Evolutionary conservation across 2,888 invertebrate species (phyloP).

Genomic region (Melinopterus prodromus): DNA sequence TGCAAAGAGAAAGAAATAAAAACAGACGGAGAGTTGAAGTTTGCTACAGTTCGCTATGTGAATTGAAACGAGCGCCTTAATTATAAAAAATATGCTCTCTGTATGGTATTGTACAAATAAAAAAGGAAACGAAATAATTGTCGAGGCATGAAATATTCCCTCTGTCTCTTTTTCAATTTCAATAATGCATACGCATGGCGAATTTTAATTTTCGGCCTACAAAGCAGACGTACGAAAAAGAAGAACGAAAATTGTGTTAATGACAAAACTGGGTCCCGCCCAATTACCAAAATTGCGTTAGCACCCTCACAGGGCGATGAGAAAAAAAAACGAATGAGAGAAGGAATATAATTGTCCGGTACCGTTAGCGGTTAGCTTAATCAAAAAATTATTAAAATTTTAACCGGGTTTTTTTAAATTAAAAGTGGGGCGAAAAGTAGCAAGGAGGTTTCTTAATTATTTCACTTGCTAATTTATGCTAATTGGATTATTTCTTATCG

Average conservation of each 20-base stretch:
- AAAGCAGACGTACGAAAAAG: background rate
- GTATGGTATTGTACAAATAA: too few relatives aligned
- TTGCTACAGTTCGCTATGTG: too few relatives aligned
- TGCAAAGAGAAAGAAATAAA: too few relatives aligned
- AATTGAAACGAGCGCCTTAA: too few relatives aligned
- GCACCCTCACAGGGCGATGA: background rate
- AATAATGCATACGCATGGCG: background rate
- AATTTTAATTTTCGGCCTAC: slow-evolving; percentile 21
- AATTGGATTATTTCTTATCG: slow-evolving; percentile 53
- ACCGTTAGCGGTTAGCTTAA: background rate
- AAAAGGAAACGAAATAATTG: too few relatives aligned
- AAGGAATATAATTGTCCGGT: background rate
- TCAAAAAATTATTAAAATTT: background rate
- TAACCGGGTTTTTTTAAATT: background rate
- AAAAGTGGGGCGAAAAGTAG: background rate
- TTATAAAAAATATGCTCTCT: background rate
- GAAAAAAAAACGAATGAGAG: background rate
- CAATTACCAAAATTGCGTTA: slow-evolving; percentile 17
- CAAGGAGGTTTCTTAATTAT: slow-evolving; percentile 17
- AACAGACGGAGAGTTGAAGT: too few relatives aligned
- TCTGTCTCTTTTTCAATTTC: background rate
- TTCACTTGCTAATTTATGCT: slow-evolving; percentile 51
- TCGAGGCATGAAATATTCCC: background rate
- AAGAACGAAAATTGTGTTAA: background rate
- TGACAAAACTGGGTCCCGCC: background rate